Base-by-base conservation (phyloP, 2,797 vertebrate genomes). In the Crenuchus spilurus region DNA sequence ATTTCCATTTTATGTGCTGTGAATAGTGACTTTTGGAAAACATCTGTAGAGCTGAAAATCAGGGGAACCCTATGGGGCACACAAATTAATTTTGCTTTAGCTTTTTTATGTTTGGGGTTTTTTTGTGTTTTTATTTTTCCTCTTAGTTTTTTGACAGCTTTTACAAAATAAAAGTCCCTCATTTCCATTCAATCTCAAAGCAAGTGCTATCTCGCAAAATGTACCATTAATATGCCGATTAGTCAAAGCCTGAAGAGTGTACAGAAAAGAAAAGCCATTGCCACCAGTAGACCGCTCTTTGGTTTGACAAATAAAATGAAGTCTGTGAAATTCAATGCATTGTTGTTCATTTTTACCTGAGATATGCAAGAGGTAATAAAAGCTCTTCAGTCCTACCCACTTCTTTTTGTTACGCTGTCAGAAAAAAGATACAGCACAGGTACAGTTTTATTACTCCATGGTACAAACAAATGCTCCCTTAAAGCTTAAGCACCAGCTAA, bases 291-390 rank as follows among this genome's bases (percentile, higher is more conserved):
- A 88, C 87, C 87, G 82, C 85, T 91, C 85, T 88, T 89, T 91
- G 88, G 86, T 92, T 92, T 91, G 89, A 90, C 86, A 86, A 92
- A 92, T 92, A 92, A 93, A 91, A 88, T 46, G 52, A 88, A 91
- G 85, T 91, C 86, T 92, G 91, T 92, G 88, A 90, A 89, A 89
- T 57, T 18, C 46, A 2, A 0, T 7, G 24, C 22, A 18, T 46
- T 11, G 24, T 65, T 52, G 13, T 55, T 7, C 11, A 10, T 64
- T 64, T 48, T 64, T 64, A 31, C 16, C 6, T 22, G 3, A 6
- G 3, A 13, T 62, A 3, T n/a, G n/a, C n/a, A n/a, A n/a, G n/a
- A n/a, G n/a, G n/a, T n/a, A n/a, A n/a, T n/a, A n/a, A n/a, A n/a
- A n/a, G n/a, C n/a, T n/a, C 14, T 9, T 20, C 54, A 9, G 30